Evolutionary conservation across 2,888 invertebrate genomes (phyloP), one percentile per base, ranked within the genome.

Genomic region (Diarsia dahlii): DNA sequence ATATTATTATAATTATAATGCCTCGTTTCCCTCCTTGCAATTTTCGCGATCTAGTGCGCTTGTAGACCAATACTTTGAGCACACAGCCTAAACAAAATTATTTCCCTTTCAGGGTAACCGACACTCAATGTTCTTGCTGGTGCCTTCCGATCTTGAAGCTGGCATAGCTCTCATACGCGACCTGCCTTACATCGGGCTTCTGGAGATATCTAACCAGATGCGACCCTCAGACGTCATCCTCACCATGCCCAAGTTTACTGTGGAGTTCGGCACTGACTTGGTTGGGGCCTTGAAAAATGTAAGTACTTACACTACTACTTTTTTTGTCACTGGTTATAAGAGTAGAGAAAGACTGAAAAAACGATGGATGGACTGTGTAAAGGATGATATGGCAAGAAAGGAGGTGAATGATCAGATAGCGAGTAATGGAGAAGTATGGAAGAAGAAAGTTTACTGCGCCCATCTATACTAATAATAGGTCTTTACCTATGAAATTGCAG

Each of bases 111-210:
- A 98, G 98, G 97, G 97, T 85, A 94, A 93, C 0, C 96, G 96
- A 77, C 97, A 97, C 84, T 97, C 97, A 0, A 97, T 98, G 97
- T 87, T 98, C 63, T 90, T 98, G 18, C 82, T 98, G 5, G 93
- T 98, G 12, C 98, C 98, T 0, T 92, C 92, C 48, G 96, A 96
- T 39, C 93, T 93, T n/a, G 94, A 96, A 23, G 97, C 97, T 8
- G 91, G 97, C 1, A 84, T 92, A 3, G 92, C 95, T 8, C 90
- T 98, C 2, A 94, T 97, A 39, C 94, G 96, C 66, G 97, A 98
- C 89, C 90, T 98, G 63, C 96, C 97, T 0, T 97, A 97, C 87
- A 93, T 96, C 84, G 95, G 97, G 18, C 89, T 98, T 3, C 91
- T 95, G 0, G 91, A 93, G 50, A 96, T 98, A 66, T 82, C 97